phyloP scores from a whole-genome alignment of 1,140 invertebrate genomes.

The Pemphigus obesinymphae region DNA sequence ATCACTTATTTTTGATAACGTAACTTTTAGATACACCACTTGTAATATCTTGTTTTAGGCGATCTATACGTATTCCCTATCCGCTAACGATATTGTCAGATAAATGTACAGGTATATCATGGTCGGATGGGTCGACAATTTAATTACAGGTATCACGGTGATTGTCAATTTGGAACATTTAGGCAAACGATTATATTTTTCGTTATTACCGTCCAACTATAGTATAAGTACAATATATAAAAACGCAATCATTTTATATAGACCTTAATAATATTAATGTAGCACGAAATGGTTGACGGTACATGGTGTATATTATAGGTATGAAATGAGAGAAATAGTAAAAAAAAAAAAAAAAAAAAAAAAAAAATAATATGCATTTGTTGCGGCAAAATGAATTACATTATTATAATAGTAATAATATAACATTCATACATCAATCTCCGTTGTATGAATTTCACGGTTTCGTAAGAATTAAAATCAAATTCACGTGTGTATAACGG shows the following conservation, averaged over 20 bases:
- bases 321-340: constrained; percentile 3
- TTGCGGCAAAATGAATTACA: constrained; percentile 11
- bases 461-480: constrained; percentile 31
- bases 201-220: too few species aligned
- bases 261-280: constrained; percentile 22
- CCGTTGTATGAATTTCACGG: constrained; percentile 23
- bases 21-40: neutral
- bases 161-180: constrained; percentile 21
- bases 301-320: neutral
- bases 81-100: neutral
- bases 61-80: neutral
- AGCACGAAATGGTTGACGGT: neutral
- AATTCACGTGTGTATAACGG: neutral
- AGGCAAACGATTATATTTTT: neutral
- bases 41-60: neutral
- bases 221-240: too few species aligned
- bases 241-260: neutral
- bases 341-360: neutral
- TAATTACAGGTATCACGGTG: constrained; percentile 33
- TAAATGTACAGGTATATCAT: neutral
- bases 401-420: constrained; percentile 30
- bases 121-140: neutral
- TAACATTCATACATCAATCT: constrained; percentile 7
- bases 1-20: neutral
- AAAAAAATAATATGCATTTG: constrained; percentile 34